Conservation (phyloP, 1,140 invertebrate genomes). For the Epicauta chinensis region DNA sequence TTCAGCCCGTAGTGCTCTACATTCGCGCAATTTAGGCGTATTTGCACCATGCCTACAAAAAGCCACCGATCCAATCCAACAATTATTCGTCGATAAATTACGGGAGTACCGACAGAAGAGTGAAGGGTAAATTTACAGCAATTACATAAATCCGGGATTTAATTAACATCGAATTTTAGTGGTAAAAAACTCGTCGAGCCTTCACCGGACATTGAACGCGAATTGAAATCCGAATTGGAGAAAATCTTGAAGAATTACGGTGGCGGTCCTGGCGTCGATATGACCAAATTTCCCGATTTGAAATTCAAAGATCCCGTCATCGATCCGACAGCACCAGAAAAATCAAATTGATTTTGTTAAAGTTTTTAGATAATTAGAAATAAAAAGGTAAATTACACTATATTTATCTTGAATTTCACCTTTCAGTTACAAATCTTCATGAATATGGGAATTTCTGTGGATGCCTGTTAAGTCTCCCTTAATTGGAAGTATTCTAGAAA, state of each 20-base stretch:
- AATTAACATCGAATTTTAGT: conserved; percentile 42
- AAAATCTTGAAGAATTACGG: conserved; percentile 74
- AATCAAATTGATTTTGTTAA: conserved; percentile 17
- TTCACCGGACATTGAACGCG: conserved; percentile 65
- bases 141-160: background rate
- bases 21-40: conserved; percentile 59
- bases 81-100: conserved; percentile 89
- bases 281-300: conserved; percentile 83
- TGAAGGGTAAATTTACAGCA: conserved; percentile 50
- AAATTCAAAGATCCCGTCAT: conserved; percentile 66
- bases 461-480: too few species aligned
- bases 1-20: conserved; percentile 35
- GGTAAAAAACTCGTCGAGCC: conserved; percentile 78
- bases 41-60: conserved; percentile 64
- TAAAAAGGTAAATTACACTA: too few species aligned
- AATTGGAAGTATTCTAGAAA: too few species aligned
- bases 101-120: conserved; percentile 78
- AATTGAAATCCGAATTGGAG: conserved; percentile 70
- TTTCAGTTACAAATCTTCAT: too few species aligned
- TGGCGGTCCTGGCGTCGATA: conserved; percentile 67
- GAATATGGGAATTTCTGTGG: too few species aligned
- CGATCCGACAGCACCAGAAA: conserved; percentile 45
- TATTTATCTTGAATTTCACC: too few species aligned
- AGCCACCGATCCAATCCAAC: conserved; percentile 83
- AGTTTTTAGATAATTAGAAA: too few species aligned